A percentile compares a stretch with the other conserved stretches of the same genome.
Conservation (phyloP, 1,140 invertebrate genomes). For the Nylanderia fulva region DNA sequence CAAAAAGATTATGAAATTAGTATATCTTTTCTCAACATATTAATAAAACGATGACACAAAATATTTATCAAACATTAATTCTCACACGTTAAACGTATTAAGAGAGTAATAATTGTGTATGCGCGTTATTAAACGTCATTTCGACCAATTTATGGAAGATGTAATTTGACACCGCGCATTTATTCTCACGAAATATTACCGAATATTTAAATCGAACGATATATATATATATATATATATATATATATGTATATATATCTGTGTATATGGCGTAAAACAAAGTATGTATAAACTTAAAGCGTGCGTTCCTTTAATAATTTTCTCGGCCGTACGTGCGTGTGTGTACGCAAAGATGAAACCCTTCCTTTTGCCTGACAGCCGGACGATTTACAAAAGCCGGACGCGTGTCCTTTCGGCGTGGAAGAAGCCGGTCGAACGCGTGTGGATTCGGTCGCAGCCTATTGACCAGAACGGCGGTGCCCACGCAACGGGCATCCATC, state of each 20-base stretch:
- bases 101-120: not conserved
- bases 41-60: not conserved
- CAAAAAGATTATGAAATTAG: not conserved
- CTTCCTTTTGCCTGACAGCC: slow-evolving; percentile 49
- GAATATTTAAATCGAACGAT: slow-evolving; percentile 44
- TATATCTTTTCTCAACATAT: not conserved
- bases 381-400: slow-evolving; percentile 70
- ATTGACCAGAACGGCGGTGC: slow-evolving; percentile 77
- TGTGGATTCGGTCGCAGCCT: slow-evolving; percentile 75
- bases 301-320: slow-evolving; percentile 63
- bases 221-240: too few species aligned
- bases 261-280: slow-evolving; percentile 60
- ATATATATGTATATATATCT: too few species aligned
- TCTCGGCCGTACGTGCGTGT: slow-evolving; percentile 19
- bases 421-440: slow-evolving; percentile 48
- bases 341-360: slow-evolving; percentile 15
- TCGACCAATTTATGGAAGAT: not conserved
- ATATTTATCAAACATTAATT: not conserved
- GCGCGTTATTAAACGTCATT: slow-evolving; percentile 17
- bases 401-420: slow-evolving; percentile 71
- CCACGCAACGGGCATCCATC: slow-evolving; percentile 83
- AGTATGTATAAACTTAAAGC: slow-evolving; percentile 52
- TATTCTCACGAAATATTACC: slow-evolving; percentile 34
- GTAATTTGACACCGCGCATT: slow-evolving; percentile 36
- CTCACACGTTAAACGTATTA: not conserved